phyloP scores from a whole-genome alignment of 2,888 invertebrate species.

The Dryococelus australis region DNA sequence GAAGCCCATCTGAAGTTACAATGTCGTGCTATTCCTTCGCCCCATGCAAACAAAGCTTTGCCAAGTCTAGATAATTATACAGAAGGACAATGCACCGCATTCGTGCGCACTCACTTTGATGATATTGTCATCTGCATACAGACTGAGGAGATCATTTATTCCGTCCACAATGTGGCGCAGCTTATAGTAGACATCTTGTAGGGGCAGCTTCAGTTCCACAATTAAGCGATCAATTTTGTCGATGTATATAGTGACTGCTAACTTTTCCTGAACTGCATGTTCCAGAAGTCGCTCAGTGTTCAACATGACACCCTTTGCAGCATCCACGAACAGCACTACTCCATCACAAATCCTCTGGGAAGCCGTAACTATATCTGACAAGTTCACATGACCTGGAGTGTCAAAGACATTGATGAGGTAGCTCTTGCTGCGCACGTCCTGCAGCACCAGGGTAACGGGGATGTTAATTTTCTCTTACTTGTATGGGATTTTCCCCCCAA shows the following conservation, averaged over 20 bases:
- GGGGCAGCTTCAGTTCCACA: constrained; percentile 94
- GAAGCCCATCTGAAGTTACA: no score
- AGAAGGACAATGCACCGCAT: no score
- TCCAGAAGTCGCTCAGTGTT: constrained; percentile 96
- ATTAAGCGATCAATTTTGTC: constrained; percentile 96
- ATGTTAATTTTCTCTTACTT: no score
- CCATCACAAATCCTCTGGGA: constrained; percentile 90
- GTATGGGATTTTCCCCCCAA: no score
- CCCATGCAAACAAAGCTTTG: no score
- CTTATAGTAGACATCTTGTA: constrained; percentile 98
- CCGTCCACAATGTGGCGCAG: constrained; percentile 96
- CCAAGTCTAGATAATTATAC: no score
- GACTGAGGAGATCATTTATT: constrained; percentile 89
- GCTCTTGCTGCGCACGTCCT: constrained; percentile 95
- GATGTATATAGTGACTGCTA: constrained; percentile 94
- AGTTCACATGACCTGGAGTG: constrained; percentile 97
- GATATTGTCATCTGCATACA: no score
- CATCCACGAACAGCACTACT: constrained; percentile 95
- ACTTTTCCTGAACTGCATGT: constrained; percentile 87
- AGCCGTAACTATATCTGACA: constrained; percentile 98
- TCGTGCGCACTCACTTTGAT: no score
- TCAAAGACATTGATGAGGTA: constrained; percentile 97
- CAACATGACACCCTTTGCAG: constrained; percentile 98
- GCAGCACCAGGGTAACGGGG: constrained; percentile 92
- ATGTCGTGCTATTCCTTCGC: no score